Base-by-base conservation (phyloP, 2,888 invertebrate species). In the Mellilla xanthometata region DNA sequence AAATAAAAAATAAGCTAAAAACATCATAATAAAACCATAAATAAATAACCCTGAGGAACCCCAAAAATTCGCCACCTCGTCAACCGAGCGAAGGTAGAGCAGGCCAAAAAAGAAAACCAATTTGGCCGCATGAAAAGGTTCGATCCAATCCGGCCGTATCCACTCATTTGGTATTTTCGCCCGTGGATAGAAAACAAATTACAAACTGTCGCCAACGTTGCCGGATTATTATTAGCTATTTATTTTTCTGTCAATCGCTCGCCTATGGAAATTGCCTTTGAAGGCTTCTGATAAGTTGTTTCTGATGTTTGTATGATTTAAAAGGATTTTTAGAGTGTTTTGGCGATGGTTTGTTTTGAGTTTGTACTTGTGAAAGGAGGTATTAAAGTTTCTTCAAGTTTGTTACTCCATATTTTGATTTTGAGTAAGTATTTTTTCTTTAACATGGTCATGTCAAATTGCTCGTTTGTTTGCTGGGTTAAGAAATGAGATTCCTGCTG, bases 151-250 rank as follows among this genome's bases (percentile, higher is more conserved):
- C 57, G 58, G 72, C 75, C 82, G 81, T 82, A 84, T 84, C 84
- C 83, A 87, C 88, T 87, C 85, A 87, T 86, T 87, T 81, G 85
- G 85, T 84, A 87, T 87, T 88, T 87, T 79, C 83, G 76, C 81
- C 78, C 71, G 69, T 49, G 74, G 72, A 76, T 77, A 78, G 75
- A 76, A 80, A 87, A 85, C 86, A 86, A 89, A 89, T 88, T 87
- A 88, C 84, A 82, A 88, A 80, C 76, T 83, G 82, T 81, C 82
- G 58, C 28, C 48, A 27, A 48, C 52, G 76, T 50, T 62, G 62
- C 55, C 60, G 48, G 68, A 76, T 79, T 81, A 80, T 81, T 76
- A 71, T 70, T 60, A 74, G 74, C 75, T 77, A 73, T 78, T 77
- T 86, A 86, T 85, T 85, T 82, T 72, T 79, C 74, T 81, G 85